Evolutionary conservation across 30 jellyfish, hydroid and myxozoan species (phyloP).

Genomic region (Rhopilema esculentum): DNA sequence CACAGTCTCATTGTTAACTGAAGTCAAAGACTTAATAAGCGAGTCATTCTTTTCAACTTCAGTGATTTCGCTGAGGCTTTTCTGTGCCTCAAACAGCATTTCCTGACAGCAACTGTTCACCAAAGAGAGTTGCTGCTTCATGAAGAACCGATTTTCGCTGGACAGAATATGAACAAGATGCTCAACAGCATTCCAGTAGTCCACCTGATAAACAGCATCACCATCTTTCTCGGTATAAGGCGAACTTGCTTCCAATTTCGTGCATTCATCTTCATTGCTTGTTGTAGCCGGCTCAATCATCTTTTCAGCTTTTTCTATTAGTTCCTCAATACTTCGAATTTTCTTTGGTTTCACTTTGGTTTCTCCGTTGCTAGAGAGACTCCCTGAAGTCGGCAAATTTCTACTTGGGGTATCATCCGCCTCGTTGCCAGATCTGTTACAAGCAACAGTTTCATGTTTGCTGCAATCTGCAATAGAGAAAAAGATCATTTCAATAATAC

Average conservation of each 20-base stretch:
- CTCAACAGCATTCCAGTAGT: not conserved
- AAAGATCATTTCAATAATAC: too few species aligned
- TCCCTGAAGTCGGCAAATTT: not conserved
- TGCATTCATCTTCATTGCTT: not conserved
- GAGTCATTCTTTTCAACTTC: not conserved
- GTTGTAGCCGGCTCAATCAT: not conserved
- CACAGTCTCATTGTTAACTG: not conserved
- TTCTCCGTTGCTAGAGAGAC: not conserved
- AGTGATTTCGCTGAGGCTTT: constrained; percentile 30
- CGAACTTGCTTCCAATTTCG: not conserved
- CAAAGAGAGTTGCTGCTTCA: constrained; percentile 29
- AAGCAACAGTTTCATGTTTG: too few species aligned
- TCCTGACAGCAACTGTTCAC: constrained; percentile 30
- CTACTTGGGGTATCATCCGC: not conserved
- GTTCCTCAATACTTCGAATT: not conserved
- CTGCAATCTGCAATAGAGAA: too few species aligned
- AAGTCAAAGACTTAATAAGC: not conserved
- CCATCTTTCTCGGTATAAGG: not conserved
- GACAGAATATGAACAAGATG: constrained; percentile 6
- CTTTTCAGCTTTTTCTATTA: not conserved
- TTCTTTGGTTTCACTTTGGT: not conserved
- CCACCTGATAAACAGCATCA: not conserved
- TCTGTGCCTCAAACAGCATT: constrained; percentile 9
- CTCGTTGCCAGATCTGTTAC: too few species aligned
- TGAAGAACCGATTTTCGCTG: constrained; percentile 19